These are phyloP conservation scores for Enteromius paludinosus DNA, from an alignment of 2,797 vertebrate species.

Conservation along the genomic window DNA sequence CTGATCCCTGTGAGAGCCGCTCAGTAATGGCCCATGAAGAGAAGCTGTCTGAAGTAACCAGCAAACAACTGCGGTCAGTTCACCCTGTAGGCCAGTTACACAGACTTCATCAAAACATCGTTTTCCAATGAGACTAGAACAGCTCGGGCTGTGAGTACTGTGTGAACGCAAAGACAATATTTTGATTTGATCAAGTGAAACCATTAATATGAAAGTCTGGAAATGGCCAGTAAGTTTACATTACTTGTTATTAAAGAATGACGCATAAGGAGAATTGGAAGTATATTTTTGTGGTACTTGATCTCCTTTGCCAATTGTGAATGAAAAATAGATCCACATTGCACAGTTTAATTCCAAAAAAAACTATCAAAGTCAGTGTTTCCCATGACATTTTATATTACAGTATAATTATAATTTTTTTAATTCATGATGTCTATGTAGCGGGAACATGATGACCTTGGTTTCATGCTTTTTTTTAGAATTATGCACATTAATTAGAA, in stretches of 20 bases:
- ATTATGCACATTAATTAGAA: neutral
- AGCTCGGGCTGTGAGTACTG: slow-evolving; percentile 38
- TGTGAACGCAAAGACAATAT: slow-evolving; percentile 34
- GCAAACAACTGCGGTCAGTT: slow-evolving; percentile 35
- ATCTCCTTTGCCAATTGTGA: neutral
- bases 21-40: slow-evolving; percentile 48
- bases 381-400: neutral
- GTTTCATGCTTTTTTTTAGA: neutral
- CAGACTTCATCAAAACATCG: slow-evolving; percentile 36
- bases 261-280: neutral
- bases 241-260: slow-evolving; percentile 16
- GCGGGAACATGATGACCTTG: neutral
- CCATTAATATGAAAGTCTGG: neutral
- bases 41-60: slow-evolving; percentile 28
- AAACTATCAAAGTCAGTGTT: neutral
- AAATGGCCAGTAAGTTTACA: neutral
- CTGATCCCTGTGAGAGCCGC: slow-evolving; percentile 40
- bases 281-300: slow-evolving; percentile 12
- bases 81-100: slow-evolving; percentile 36
- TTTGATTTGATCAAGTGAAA: slow-evolving; percentile 27
- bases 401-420: neutral
- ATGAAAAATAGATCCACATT: slow-evolving; percentile 18
- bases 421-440: neutral
- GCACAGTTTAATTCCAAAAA: neutral
- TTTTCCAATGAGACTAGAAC: slow-evolving; percentile 27